These are phyloP conservation scores for Ceuthmochares aereus DNA, from an alignment of 2,113 vertebrate genomes.

Conservation along the genomic window DNA sequence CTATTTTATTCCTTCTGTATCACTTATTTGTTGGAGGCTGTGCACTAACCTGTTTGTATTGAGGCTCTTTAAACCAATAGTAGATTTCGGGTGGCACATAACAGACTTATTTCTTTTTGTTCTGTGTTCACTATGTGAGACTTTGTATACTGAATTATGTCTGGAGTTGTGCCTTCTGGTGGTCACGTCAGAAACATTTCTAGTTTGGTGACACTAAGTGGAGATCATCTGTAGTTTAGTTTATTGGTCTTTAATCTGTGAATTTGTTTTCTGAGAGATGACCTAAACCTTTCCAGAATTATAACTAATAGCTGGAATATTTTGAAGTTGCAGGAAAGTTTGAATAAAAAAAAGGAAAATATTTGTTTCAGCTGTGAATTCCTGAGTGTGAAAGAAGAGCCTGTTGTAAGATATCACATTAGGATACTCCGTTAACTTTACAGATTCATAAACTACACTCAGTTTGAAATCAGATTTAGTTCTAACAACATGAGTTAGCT, in stretches of 20 bases:
- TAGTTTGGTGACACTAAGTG: not conserved
- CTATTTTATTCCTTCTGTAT: not conserved
- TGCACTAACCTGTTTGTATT: not conserved
- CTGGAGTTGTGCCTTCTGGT: not conserved
- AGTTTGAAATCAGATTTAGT: not conserved
- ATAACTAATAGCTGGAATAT: not conserved
- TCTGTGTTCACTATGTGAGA: not conserved
- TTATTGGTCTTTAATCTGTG: not conserved
- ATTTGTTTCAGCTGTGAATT: slow-evolving; percentile 15
- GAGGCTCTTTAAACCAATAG: fast-evolving
- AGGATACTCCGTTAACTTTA: not conserved
- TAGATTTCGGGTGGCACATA: not conserved
- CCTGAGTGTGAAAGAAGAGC: not conserved
- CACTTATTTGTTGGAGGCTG: not conserved
- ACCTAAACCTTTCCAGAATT: not conserved
- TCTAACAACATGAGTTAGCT: not conserved
- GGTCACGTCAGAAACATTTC: not conserved
- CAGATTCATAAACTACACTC: not conserved
- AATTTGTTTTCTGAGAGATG: not conserved
- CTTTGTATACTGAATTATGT: not conserved
- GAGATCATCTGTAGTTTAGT: not conserved
- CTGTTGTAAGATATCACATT: not conserved
- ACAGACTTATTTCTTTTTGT: not conserved
- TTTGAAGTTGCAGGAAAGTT: not conserved
- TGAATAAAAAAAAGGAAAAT: not conserved